Conservation (phyloP, 1,140 invertebrate species). For the Tachypleus tridentatus region DNA sequence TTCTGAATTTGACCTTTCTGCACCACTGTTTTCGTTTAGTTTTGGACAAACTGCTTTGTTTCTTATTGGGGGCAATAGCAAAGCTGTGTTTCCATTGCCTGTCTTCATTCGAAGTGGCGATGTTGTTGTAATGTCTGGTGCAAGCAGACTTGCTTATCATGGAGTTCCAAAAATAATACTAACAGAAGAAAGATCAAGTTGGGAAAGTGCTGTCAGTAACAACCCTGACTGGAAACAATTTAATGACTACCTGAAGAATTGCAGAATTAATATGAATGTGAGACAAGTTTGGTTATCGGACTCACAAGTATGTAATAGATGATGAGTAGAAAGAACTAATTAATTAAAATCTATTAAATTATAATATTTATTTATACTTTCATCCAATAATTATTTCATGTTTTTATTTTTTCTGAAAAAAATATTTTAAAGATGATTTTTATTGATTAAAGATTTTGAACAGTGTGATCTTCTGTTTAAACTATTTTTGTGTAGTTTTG, state of each 20-base stretch:
- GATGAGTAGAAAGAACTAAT: too few species aligned
- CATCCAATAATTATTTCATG: too few species aligned
- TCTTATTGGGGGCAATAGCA: slow-evolving; percentile 57
- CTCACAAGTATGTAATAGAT: too few species aligned
- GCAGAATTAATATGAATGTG: slow-evolving; percentile 63
- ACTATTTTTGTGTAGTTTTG: too few species aligned
- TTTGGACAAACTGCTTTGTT: slow-evolving; percentile 79
- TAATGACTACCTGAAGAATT: slow-evolving; percentile 42
- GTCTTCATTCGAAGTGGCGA: slow-evolving; percentile 65
- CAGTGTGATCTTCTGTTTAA: too few species aligned
- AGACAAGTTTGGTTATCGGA: slow-evolving; percentile 44
- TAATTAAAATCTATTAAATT: too few species aligned
- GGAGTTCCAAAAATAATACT: slow-evolving; percentile 63
- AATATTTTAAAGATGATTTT: too few species aligned
- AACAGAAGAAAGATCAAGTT: slow-evolving; percentile 30
- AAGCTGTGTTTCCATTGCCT: slow-evolving; percentile 45
- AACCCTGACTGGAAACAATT: slow-evolving; percentile 38
- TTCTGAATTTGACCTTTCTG: slow-evolving; percentile 67
- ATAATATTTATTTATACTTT: too few species aligned
- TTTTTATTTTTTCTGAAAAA: too few species aligned
- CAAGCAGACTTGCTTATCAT: slow-evolving; percentile 64
- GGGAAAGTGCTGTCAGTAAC: slow-evolving; percentile 28
- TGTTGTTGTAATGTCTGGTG: slow-evolving; percentile 63
- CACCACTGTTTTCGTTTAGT: slow-evolving; percentile 80
- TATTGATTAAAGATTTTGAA: too few species aligned